Conservation (phyloP, 2,113 vertebrate genomes). For the Perognathus longimembris region DNA sequence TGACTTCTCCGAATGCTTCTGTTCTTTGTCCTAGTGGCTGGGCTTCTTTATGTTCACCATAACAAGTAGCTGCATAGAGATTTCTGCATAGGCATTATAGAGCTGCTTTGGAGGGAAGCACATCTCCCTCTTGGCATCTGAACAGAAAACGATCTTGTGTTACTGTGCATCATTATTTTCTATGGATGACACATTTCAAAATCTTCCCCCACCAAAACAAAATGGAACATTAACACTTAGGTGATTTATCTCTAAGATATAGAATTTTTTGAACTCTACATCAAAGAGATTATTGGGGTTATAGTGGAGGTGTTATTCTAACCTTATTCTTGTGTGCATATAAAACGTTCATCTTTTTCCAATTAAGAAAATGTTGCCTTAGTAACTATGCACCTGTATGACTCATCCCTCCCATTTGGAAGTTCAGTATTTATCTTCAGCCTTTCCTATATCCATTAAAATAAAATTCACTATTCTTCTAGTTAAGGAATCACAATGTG, state of each 20-base stretch:
- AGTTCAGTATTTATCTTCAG: conserved; percentile 62
- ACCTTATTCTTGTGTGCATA: conserved; percentile 25
- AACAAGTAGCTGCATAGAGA: no score
- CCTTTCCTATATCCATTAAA: conserved; percentile 29
- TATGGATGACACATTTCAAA: neutral
- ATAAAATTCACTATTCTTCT: conserved; percentile 41
- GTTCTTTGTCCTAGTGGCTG: no score
- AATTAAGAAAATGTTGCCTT: conserved; percentile 65
- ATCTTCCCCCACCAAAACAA: neutral
- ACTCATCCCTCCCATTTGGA: conserved; percentile 54
- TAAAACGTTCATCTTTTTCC: conserved; percentile 38
- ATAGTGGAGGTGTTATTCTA: neutral
- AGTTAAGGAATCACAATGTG: conserved; percentile 5
- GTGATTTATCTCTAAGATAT: neutral
- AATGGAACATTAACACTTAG: conserved; percentile 16
- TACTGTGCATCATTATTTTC: neutral
- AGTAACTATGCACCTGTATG: conserved; percentile 38
- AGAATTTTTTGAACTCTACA: neutral
- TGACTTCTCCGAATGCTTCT: no score
- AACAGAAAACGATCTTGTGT: neutral
- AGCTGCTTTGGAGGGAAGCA: neutral
- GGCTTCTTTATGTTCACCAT: no score
- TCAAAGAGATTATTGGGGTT: neutral
- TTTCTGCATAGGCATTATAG: neutral
- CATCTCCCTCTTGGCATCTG: neutral